Evolutionary conservation across 2,888 invertebrate species (phyloP).

Genomic region (Ellobium chinense): DNA sequence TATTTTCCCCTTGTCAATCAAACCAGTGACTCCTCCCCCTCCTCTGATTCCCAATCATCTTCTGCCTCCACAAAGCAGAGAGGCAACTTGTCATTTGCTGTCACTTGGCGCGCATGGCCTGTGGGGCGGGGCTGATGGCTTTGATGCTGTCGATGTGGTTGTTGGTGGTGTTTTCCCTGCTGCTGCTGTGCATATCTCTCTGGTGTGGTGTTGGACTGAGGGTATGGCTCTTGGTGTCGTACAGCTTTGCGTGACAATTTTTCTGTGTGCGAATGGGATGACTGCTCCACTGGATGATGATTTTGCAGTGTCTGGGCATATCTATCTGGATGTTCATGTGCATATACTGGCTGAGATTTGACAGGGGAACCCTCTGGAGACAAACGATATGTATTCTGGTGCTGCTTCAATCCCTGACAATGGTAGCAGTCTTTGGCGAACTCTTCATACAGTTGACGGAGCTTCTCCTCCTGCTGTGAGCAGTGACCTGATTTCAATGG

Average conservation of each 20-base stretch:
- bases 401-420: neutral
- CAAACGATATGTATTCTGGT: too few relatives aligned
- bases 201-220: neutral
- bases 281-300: neutral
- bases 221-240: neutral
- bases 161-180: neutral
- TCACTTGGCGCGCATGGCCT: too few relatives aligned
- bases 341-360: too few relatives aligned
- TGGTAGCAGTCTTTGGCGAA: neutral
- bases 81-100: neutral
- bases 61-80: slow-evolving; percentile 2
- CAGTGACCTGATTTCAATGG: neutral
- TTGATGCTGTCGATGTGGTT: neutral
- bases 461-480: neutral
- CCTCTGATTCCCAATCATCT: slow-evolving; percentile 56
- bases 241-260: too few relatives aligned
- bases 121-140: neutral
- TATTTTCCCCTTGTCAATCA: slow-evolving; percentile 49
- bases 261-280: too few relatives aligned
- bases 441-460: neutral
- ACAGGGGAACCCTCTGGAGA: too few relatives aligned
- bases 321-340: too few relatives aligned
- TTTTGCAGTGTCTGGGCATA: too few relatives aligned
- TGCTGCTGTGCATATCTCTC: slow-evolving; percentile 1
- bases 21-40: slow-evolving; percentile 66